Base-by-base conservation (phyloP, 2,888 invertebrate genomes). In the Salticus scenicus region DNA sequence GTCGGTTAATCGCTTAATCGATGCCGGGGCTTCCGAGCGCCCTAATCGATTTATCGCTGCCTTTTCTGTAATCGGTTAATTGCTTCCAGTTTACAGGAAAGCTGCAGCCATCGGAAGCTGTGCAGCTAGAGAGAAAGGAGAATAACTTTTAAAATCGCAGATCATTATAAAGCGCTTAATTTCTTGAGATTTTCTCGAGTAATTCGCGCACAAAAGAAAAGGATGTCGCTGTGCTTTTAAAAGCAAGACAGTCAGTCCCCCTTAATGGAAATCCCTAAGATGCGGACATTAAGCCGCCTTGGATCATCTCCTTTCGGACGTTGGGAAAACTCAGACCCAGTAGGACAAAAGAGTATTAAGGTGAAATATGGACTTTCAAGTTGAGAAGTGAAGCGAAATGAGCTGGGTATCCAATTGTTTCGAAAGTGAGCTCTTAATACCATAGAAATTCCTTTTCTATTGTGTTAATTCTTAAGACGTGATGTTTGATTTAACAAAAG, bases 1-100 rank as follows among this genome's bases (percentile, higher is more conserved):
- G 79, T 79, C 79, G 84, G 84, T 78, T 85, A 85, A 85, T 85
- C 84, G 79, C 69, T 79, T 85, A 78, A 79, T 85, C 84, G 79
- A 85, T 83, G 57, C 42, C 72, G 47, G 72, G 71, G 77, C 73
- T 83, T 77, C 77, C 77, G 83, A 83, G 83, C 73, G 37, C 83
- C 57, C 83, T 77, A 83, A 83, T 83, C 83, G 83, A 83, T 83
- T 83, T 73, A 83, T 83, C 83, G 83, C 72, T 83, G 72, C 83
- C 77, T 73, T 57, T 83, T 77, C 83, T 83, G 76, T 83, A 83
- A 83, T 83, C 83, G 76, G 77, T 83, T 83, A 83, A 83, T 83
- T 83, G 83, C 83, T 77, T 83, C 83, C 83, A 73, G 83, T 83
- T 77, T 83, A 51, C 72, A 57, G 69, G 76, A 76, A 83, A 66